phyloP scores from a whole-genome alignment of 2,888 invertebrate species.

The Gonocerus acuteangulatus region DNA sequence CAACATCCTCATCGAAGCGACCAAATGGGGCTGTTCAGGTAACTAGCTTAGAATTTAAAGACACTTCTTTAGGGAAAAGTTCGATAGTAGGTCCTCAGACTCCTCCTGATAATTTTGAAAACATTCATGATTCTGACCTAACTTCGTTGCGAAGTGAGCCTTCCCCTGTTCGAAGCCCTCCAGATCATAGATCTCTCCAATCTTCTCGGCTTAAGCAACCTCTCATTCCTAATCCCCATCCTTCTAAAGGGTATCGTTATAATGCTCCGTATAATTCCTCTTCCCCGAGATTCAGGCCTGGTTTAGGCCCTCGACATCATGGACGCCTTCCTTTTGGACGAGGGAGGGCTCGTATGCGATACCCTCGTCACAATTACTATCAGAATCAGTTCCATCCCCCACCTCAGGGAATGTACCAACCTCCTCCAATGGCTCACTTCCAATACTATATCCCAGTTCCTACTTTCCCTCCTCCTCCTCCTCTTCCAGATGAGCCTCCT shows the following conservation, averaged over 20 bases:
- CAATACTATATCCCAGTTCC: constrained; percentile 18
- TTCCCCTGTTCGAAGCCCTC: too few species aligned
- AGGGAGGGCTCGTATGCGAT: constrained; percentile 6
- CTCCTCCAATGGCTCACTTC: not conserved
- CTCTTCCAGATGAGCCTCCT: constrained; percentile 53
- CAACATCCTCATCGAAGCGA: constrained; percentile 30
- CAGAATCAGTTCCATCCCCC: constrained; percentile 2
- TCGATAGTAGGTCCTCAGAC: too few species aligned
- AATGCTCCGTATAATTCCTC: too few species aligned
- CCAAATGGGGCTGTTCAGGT: constrained; percentile 36
- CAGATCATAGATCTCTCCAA: too few species aligned
- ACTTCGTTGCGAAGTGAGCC: too few species aligned
- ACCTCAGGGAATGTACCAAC: constrained; percentile 41
- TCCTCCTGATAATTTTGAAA: too few species aligned
- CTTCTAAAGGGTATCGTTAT: not conserved
- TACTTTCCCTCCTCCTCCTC: constrained; percentile 40
- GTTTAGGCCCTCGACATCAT: not conserved
- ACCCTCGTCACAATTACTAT: not conserved
- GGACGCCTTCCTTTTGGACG: not conserved
- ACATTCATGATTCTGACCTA: too few species aligned
- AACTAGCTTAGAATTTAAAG: constrained; percentile 33
- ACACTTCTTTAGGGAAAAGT: not conserved
- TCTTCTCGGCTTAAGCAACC: not conserved
- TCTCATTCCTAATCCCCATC: not conserved
- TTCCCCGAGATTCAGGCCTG: too few species aligned